Conservation (phyloP, 2,888 invertebrate species). For the Orchesella flavescens region DNA sequence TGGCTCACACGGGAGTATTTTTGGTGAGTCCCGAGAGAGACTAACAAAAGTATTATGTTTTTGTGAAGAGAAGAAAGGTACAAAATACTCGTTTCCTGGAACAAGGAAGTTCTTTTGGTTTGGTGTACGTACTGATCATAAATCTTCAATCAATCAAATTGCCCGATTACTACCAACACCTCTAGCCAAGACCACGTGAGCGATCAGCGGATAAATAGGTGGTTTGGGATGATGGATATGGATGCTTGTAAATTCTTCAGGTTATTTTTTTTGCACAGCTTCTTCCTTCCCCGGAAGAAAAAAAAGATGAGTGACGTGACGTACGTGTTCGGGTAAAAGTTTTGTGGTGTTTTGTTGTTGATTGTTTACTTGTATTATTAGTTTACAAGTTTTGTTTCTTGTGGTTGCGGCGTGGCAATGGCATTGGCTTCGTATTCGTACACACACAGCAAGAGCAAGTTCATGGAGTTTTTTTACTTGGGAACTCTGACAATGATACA, state of each 20-base stretch:
- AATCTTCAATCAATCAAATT: slow-evolving; percentile 68
- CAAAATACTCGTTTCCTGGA: slow-evolving; percentile 13
- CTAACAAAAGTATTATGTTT: slow-evolving; percentile 13
- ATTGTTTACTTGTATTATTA: slow-evolving; percentile 4
- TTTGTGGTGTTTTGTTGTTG: not conserved
- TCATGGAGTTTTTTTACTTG: not conserved
- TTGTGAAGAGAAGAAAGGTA: slow-evolving; percentile 6
- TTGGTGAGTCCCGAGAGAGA: slow-evolving; percentile 34
- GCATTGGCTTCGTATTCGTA: not conserved
- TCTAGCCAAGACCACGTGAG: slow-evolving; percentile 20
- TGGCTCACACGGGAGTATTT: slow-evolving; percentile 46
- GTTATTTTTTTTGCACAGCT: slow-evolving; percentile 18
- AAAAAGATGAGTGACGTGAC: not conserved
- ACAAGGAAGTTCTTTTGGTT: not conserved
- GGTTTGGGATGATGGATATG: slow-evolving; percentile 23
- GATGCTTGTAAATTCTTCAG: slow-evolving; percentile 6
- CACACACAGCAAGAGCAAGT: not conserved
- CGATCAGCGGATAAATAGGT: slow-evolving; percentile 5
- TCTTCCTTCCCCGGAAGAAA: not conserved
- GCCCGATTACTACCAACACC: slow-evolving; percentile 50
- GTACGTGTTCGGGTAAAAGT: not conserved
- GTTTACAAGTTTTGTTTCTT: not conserved
- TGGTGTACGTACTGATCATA: slow-evolving; percentile 53
- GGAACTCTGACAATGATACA: too few species aligned
- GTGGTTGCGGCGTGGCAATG: too few species aligned